Conservation (phyloP, 2,888 invertebrate species). For the Phoenoteleia sp. region DNA sequence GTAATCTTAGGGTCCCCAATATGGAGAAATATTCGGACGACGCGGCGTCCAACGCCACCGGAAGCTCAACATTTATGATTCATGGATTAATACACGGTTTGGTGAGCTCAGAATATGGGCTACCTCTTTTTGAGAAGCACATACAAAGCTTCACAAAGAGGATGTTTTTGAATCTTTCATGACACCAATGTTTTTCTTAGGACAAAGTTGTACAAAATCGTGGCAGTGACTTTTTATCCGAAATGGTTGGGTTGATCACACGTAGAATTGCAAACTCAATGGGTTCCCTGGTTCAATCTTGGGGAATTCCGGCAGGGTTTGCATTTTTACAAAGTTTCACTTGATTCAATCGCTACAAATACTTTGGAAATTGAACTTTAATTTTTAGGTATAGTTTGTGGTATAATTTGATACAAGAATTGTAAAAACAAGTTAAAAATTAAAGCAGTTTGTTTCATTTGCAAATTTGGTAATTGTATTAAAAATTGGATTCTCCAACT, state of each 20-base stretch:
- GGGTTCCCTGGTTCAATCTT: too few species aligned
- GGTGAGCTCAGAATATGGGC: neutral
- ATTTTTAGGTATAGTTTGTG: too few species aligned
- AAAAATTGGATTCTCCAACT: neutral
- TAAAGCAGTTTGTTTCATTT: neutral
- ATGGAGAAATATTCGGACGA: conserved; percentile 56
- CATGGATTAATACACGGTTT: conserved; percentile 11
- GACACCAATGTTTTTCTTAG: conserved; percentile 7
- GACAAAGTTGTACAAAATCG: conserved; percentile 40
- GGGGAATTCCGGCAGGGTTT: too few species aligned
- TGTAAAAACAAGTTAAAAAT: conserved; percentile 39
- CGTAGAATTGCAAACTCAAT: too few species aligned
- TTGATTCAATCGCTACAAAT: too few species aligned
- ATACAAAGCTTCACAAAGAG: conserved; percentile 16
- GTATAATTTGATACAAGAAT: conserved; percentile 9
- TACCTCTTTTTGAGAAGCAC: too few species aligned
- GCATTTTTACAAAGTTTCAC: neutral
- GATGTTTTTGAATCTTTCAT: conserved; percentile 1
- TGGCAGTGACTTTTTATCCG: conserved; percentile 53
- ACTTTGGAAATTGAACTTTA: too few species aligned
- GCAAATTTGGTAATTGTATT: too few species aligned
- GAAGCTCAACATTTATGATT: conserved; percentile 61
- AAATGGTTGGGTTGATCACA: conserved; percentile 12
- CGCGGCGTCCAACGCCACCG: conserved; percentile 47
- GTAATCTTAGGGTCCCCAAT: conserved; percentile 50